Base-by-base conservation (phyloP, 1,140 invertebrate species). In the Drosophila sechellia region DNA sequence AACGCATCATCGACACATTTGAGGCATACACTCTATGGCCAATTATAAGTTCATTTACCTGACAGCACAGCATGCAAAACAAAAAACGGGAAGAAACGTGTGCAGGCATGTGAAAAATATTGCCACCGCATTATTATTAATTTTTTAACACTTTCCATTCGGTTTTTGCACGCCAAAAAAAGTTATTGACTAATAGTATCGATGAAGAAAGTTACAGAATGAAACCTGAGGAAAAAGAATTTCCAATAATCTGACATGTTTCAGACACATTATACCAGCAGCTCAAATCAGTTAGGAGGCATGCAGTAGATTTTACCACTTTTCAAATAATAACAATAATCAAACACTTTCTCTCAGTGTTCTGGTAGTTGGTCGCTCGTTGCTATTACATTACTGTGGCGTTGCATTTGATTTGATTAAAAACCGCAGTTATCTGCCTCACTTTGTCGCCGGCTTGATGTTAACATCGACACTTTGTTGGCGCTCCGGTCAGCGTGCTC, bases 41-140 rank as follows among this genome's bases (percentile, higher is more conserved):
- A 86, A 85, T 86, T 85, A 86, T 86, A 86, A 86, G 84, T 89
- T 89, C 84, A 89, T 89, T 89, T 89, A 89, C 84, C 84, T 77
- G 85, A 59, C 71, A 68, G 42, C 61, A 59, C 61, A 59, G 45
- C 65, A 84, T 50, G 65, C 73, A 74, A 66, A 52, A 74, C 59
- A 55, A 59, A 77, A 50, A 48, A 59, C 63, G 81, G 81, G 69
- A 86, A 86, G 75, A 79, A 72, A 83, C 65, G 68, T 83, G 83
- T 79, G 84, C 72, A 89, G 77, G 79, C 71, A 79, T 89, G 83
- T 83, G 72, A 77, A 85, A 73, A 80, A 77, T 64, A 89, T 68
- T 40, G 77, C 79, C 85, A 89, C 84, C 84, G 85, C 84, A 89
- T 89, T 69, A 84, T 89, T 89, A 89, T 89, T 77, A 77, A 77